A percentile compares a stretch with the other conserved stretches of the same genome.
These are phyloP conservation scores for Opisthograptis luteolata DNA, from an alignment of 2,888 invertebrate genomes.

Conservation along the genomic window DNA sequence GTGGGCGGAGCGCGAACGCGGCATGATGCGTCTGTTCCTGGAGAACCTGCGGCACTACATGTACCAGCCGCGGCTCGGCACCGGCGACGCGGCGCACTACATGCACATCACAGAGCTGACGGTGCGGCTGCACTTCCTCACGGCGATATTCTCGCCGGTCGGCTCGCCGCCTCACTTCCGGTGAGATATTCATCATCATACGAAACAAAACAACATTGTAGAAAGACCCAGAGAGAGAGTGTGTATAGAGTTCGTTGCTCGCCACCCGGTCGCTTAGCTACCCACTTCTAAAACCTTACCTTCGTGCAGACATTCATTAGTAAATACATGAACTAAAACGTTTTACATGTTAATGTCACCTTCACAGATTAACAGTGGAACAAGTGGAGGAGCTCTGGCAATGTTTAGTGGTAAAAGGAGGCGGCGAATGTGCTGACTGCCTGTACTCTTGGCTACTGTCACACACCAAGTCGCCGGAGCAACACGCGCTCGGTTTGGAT, in stretches of 20 bases:
- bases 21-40: conserved; percentile 97
- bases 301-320: too few species aligned
- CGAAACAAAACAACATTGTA: too few species aligned
- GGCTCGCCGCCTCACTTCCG: conserved; percentile 95
- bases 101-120: conserved; percentile 95
- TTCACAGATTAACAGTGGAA: conserved; percentile 88
- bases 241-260: too few species aligned
- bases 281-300: too few species aligned
- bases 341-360: too few species aligned
- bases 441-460: conserved; percentile 96
- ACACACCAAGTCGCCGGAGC: conserved; percentile 95
- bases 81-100: conserved; percentile 67
- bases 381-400: conserved; percentile 97
- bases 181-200: too few species aligned
- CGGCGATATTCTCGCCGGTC: conserved; percentile 95
- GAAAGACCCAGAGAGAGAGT: too few species aligned
- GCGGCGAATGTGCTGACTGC: conserved; percentile 94
- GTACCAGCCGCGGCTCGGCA: conserved; percentile 47
- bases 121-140: conserved; percentile 95
- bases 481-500: conserved; percentile 95
- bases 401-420: conserved; percentile 90
- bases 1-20: conserved; percentile 96
- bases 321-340: too few species aligned
- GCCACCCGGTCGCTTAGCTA: too few species aligned
- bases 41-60: conserved; percentile 91